Conservation (phyloP, 2,888 invertebrate genomes). For the Platycheirus albimanus region DNA sequence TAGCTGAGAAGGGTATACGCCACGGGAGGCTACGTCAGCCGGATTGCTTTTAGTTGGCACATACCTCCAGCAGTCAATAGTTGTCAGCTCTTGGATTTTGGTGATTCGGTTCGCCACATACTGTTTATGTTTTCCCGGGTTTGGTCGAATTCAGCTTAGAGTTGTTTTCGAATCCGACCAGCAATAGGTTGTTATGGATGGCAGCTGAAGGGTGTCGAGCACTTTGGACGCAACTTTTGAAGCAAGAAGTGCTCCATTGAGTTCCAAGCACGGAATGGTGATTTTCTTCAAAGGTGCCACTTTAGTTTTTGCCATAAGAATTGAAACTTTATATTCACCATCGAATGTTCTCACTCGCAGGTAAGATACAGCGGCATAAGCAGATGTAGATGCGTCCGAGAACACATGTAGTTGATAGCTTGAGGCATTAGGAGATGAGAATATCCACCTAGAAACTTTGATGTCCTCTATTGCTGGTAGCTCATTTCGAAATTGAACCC, state of each 20-base stretch:
- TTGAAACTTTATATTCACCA: conserved; percentile 34
- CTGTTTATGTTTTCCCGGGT: conserved; percentile 48
- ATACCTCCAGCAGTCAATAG: conserved; percentile 34
- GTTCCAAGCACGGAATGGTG: conserved; percentile 45
- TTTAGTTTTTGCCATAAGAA: conserved; percentile 53
- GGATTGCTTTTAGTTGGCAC: conserved; percentile 27
- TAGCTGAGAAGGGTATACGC: conserved; percentile 32
- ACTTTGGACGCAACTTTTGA: conserved; percentile 38
- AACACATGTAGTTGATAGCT: conserved; percentile 32
- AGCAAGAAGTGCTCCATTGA: conserved; percentile 52
- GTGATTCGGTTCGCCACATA: conserved; percentile 37
- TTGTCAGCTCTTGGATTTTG: conserved; percentile 32
- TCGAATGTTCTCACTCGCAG: conserved; percentile 29
- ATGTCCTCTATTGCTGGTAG: background rate
- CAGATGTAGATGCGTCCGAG: conserved; percentile 44
- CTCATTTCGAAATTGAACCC: conserved; percentile 35
- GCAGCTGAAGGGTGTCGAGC: conserved; percentile 13
- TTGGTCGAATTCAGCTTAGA: conserved; percentile 48
- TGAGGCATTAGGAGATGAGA: conserved; percentile 13
- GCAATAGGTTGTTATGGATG: conserved; percentile 16
- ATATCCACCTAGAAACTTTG: conserved; percentile 37
- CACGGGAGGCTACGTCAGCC: conserved; percentile 33
- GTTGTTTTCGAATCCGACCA: conserved; percentile 49
- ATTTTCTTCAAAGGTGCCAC: conserved; percentile 54
- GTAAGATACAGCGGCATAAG: conserved; percentile 57